These are phyloP conservation scores for Myotis planiceps DNA, from an alignment of 2,797 vertebrate species.

Conservation along the genomic window DNA sequence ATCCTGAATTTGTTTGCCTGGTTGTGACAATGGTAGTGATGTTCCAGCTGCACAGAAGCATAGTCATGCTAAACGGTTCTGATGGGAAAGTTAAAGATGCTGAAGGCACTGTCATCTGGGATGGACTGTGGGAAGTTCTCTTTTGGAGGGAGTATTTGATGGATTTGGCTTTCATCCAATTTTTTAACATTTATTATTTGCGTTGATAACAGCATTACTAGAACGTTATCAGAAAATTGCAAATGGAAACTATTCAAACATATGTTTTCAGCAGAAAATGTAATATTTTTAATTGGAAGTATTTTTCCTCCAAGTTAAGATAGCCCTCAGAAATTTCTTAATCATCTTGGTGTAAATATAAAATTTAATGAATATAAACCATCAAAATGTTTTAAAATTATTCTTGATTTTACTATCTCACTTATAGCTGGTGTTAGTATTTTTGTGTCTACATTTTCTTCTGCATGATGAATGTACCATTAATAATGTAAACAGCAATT, in stretches of 20 bases:
- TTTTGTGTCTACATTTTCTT: background rate
- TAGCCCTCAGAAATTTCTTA: slow-evolving; percentile 49
- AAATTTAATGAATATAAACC: slow-evolving; percentile 15
- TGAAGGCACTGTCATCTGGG: slow-evolving; percentile 85
- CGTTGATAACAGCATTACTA: slow-evolving; percentile 68
- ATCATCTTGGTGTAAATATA: background rate
- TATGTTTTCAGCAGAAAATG: background rate
- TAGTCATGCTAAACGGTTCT: slow-evolving; percentile 86
- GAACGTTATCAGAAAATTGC: slow-evolving; percentile 77
- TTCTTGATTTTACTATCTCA: background rate
- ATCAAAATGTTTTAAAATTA: slow-evolving; percentile 6
- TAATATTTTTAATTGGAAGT: background rate
- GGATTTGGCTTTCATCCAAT: slow-evolving; percentile 82
- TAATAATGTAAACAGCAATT: slow-evolving; percentile 13
- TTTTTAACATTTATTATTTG: slow-evolving; percentile 78
- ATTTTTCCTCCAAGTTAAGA: background rate
- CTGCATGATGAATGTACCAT: background rate
- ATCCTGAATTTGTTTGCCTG: slow-evolving; percentile 89
- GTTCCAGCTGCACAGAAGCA: slow-evolving; percentile 82
- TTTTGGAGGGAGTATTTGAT: slow-evolving; percentile 81
- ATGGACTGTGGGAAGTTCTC: slow-evolving; percentile 81
- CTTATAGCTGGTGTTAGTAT: background rate
- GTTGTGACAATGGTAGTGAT: slow-evolving; percentile 87
- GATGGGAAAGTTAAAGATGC: slow-evolving; percentile 88
- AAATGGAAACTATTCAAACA: slow-evolving; percentile 44